phyloP scores from a whole-genome alignment of 2,113 vertebrate genomes.

The Chaetops frenatus region DNA sequence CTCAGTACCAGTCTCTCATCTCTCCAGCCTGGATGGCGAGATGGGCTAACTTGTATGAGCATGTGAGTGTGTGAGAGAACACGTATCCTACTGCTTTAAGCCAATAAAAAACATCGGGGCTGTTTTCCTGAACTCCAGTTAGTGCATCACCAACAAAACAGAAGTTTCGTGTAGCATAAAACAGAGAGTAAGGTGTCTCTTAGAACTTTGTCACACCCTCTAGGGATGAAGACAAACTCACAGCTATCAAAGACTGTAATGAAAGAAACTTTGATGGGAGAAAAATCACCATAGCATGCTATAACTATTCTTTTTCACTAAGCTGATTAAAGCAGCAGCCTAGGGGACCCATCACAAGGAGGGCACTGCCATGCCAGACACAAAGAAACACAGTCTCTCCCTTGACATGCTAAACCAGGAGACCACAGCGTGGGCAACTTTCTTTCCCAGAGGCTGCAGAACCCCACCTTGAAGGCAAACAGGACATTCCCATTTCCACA shows the following conservation, averaged over 20 bases:
- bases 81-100: not conserved
- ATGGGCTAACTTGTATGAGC: not conserved
- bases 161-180: not conserved
- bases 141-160: not conserved
- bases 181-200: slow-evolving; percentile 1
- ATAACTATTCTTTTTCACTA: not conserved
- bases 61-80: not conserved
- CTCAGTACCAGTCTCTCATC: too few species aligned
- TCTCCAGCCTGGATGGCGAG: not conserved
- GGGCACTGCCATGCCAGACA: not conserved
- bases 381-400: not conserved
- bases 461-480: not conserved
- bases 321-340: not conserved
- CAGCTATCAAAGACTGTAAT: slow-evolving; percentile 30
- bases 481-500: not conserved
- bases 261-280: slow-evolving; percentile 25
- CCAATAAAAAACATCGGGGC: not conserved
- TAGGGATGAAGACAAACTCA: slow-evolving; percentile 14
- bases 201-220: not conserved
- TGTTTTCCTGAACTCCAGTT: not conserved
- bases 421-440: not conserved
- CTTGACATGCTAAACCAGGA: not conserved
- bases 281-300: slow-evolving; percentile 15
- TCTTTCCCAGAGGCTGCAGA: not conserved
- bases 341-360: not conserved